Base-by-base conservation (phyloP, 2,888 invertebrate species). In the Stenichneumon culpator region DNA sequence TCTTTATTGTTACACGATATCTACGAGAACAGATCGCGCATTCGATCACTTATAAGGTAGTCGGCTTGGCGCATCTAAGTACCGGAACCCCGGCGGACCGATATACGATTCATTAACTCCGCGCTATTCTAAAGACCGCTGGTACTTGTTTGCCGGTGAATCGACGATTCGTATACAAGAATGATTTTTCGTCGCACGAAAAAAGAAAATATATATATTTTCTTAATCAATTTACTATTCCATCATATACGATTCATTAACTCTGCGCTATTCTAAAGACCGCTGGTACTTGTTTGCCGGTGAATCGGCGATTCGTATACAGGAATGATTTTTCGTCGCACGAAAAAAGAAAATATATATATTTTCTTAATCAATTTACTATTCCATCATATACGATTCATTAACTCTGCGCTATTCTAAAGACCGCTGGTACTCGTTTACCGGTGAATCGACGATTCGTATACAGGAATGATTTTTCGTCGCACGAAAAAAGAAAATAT, bases 91-190 rank as follows among this genome's bases (percentile, higher is more conserved):
- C 75, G 75, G 32, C 72, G 79, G 78, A 22, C 69, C 54, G 81
- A 50, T 82, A 65, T 69, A 92, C 92, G 92, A 92, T 92, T 92
- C 93, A 92, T 93, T 93, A 92, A 93, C 90, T 89, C 81, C 86
- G 89, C 32, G 79, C 69, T 57, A 82, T 78, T 81, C 82, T 44
- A 44, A 63, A 14, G 44, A 79, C 28, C 70, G 52, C 72, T 70
- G 7, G 32, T 60, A 32, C 57, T 47, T 68, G 28, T 14, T 11
- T 52, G 52, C 19, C 63, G 52, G 47, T 69, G 4, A 25, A 7
- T 65, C 44, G 22, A 22, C 54, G 16, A 47, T 60, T n/a, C 25
- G 19, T 32, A 44, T 28, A 11, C 14, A 25, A 22, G n/a, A 25
- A 28, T 19, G 52, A 72, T 44, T 82, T 22, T 57, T 50, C 19